A percentile compares a stretch with the other conserved stretches of the same genome.
These are phyloP conservation scores for Saccostrea cuccullata DNA, from an alignment of 1,140 invertebrate genomes.

Conservation along the genomic window DNA sequence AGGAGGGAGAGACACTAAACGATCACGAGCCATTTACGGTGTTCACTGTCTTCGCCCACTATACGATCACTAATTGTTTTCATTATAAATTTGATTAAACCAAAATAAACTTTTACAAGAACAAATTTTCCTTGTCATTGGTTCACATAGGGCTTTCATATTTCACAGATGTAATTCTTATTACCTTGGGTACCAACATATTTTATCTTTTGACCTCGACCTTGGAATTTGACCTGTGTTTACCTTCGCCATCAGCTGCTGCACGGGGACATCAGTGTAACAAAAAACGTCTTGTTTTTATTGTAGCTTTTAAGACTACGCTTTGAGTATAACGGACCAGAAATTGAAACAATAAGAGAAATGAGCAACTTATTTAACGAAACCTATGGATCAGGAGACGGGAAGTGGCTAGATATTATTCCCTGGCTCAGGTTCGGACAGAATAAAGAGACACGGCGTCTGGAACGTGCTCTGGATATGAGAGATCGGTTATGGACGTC, in stretches of 20 bases:
- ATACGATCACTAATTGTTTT: no score
- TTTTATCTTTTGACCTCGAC: not conserved
- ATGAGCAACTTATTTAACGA: slow-evolving; percentile 70
- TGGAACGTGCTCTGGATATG: slow-evolving; percentile 61
- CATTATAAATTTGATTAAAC: no score
- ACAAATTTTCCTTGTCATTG: no score
- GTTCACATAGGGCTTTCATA: no score
- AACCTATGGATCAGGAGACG: slow-evolving; percentile 66
- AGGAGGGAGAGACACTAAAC: no score
- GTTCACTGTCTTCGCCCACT: no score
- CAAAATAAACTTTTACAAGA: no score
- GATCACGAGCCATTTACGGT: no score
- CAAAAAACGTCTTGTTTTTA: not conserved
- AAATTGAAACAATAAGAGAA: slow-evolving; percentile 61
- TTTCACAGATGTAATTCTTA: not conserved
- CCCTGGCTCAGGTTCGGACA: slow-evolving; percentile 58
- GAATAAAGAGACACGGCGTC: slow-evolving; percentile 45
- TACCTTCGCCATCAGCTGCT: no score
- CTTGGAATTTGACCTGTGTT: no score
- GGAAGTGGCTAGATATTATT: slow-evolving; percentile 59
- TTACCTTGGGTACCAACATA: not conserved
- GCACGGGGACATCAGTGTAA: no score
- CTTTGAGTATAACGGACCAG: slow-evolving; percentile 51
- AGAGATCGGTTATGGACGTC: slow-evolving; percentile 65
- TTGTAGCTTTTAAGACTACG: slow-evolving; percentile 63